These are phyloP conservation scores for Syrmaticus mikado DNA, from an alignment of 2,113 vertebrate species.

Conservation along the genomic window DNA sequence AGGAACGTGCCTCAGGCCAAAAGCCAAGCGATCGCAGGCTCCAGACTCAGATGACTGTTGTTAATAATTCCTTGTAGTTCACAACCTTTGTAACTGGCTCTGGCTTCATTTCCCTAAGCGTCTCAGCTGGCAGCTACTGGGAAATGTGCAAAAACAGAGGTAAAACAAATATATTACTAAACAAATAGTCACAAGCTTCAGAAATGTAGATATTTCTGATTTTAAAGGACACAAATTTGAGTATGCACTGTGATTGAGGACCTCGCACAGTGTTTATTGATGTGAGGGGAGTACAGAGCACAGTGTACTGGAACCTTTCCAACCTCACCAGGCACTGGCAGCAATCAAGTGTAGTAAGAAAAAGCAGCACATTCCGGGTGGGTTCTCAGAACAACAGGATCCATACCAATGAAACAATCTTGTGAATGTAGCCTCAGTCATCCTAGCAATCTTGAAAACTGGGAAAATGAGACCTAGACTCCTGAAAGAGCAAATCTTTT, in stretches of 20 bases:
- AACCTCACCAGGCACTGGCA: background rate
- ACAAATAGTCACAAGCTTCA: background rate
- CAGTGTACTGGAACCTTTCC: background rate
- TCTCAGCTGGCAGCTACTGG: background rate
- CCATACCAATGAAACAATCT: background rate
- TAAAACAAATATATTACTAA: background rate
- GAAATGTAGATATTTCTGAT: background rate
- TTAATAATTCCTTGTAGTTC: conserved; percentile 67
- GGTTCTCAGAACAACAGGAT: background rate
- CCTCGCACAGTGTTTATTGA: accelerated
- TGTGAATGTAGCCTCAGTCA: background rate
- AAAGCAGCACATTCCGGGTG: accelerated
- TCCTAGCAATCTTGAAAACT: background rate
- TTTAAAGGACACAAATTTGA: background rate
- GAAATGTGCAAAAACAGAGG: conserved; percentile 14
- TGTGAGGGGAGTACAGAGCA: background rate
- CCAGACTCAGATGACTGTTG: conserved; percentile 3
- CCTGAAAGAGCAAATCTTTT: background rate
- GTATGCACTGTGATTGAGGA: background rate
- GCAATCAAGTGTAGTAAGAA: background rate
- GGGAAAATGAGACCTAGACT: background rate
- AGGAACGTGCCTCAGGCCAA: background rate
- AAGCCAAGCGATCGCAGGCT: conserved; percentile 15
- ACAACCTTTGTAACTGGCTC: conserved; percentile 43
- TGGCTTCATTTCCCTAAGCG: background rate